Base-by-base conservation (phyloP, 2,888 invertebrate species). In the Rhimphoctona megacephalus region DNA sequence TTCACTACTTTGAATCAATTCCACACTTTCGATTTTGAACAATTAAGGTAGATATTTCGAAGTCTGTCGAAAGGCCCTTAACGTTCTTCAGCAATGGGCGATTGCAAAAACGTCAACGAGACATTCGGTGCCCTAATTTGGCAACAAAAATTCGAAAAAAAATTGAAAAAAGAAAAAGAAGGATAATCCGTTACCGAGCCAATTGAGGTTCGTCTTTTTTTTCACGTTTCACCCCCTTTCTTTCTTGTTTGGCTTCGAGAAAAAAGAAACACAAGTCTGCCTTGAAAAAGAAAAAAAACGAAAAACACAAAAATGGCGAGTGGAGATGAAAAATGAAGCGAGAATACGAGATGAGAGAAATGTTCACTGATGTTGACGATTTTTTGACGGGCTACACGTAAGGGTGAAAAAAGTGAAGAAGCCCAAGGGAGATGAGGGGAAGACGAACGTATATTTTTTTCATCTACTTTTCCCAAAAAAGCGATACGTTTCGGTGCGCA, bases 1-100 rank as follows among this genome's bases (percentile, higher is more conserved):
- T 73, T 61, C 83, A 46, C 30, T 61, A 54, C 30, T 69, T 76
- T 61, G 83, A 90, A 90, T 91, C 89, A 90, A 85, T 91, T 91
- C 90, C 92, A 90, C 89, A 46, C 87, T 87, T 87, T 80, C 88
- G 90, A 92, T 86, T 90, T 89, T 83, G 86, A 91, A 92, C 90
- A 92, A 92, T 91, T 84, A 86, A 33, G 36, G 64, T 49, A 30
- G 54, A 39, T 17, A 36, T 54, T 79, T 36, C 30, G 22, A 8
- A 69, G 64, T 52, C 74, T 52, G 69, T 69, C 49, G 82, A 70
- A 67, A 81, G 43, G 46, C 49, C 49, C 39, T 33, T 43, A 52
- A 52, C 69, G 19, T 64, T n/a, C 17, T 30, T 30, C 17, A 0
- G 17, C 30, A 17, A 61, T 30, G n/a, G 8, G 19, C n/a, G 22